Conservation (phyloP, 1,140 invertebrate genomes). For the Caenorhabditis tropicalis region DNA sequence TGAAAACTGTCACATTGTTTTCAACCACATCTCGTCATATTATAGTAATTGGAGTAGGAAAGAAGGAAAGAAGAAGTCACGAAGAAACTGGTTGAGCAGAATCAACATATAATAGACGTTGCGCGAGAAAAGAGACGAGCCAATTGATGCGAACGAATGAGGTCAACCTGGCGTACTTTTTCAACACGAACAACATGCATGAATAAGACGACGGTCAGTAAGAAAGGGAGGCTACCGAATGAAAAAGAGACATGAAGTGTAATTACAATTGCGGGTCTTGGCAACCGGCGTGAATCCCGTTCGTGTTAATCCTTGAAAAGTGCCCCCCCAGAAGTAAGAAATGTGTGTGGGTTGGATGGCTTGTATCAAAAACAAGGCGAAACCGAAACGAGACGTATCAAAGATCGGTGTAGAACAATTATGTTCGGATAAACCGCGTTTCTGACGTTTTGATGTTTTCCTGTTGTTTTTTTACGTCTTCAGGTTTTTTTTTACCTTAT, state of each 20-base stretch:
- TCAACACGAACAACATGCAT: not conserved
- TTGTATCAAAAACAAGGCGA: not conserved
- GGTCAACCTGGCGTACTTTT: slow-evolving; percentile 37
- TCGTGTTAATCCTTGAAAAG: slow-evolving; percentile 16
- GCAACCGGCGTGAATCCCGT: not conserved
- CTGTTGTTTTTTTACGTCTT: not conserved
- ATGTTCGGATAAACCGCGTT: slow-evolving; percentile 33
- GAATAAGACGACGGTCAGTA: slow-evolving; percentile 30
- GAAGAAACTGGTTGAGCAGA: slow-evolving; percentile 34
- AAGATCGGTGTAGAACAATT: slow-evolving; percentile 26
- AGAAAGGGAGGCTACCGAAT: not conserved
- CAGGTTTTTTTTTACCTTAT: not conserved
- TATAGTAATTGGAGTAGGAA: slow-evolving; percentile 1
- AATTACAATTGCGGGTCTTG: slow-evolving; percentile 18
- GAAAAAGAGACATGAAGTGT: slow-evolving; percentile 30
- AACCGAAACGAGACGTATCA: not conserved
- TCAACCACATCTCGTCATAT: slow-evolving; percentile 2
- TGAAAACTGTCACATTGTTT: not conserved
- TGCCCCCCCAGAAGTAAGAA: not conserved
- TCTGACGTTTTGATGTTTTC: slow-evolving; percentile 30
- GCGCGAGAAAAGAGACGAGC: not conserved
- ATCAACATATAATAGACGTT: slow-evolving; percentile 29
- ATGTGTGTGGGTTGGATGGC: not conserved
- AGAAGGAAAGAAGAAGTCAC: not conserved
- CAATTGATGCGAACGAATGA: slow-evolving; percentile 43